Base-by-base conservation (phyloP, 2,113 vertebrate genomes). In the Brienomyrus brachyistius region DNA sequence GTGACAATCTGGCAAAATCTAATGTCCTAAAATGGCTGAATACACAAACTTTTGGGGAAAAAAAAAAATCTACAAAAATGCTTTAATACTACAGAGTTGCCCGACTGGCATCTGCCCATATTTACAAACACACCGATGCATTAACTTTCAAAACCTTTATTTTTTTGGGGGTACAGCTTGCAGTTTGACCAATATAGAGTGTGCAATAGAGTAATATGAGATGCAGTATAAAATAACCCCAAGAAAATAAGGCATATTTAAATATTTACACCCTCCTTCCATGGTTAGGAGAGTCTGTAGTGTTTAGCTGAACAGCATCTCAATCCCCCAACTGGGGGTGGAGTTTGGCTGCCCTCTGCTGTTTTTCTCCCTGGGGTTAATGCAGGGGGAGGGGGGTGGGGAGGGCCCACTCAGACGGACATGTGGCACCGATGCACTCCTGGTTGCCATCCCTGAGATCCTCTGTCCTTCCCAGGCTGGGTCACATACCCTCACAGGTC, bases 251-350 rank as follows among this genome's bases (percentile, higher is more conserved):
- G 70, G 91, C 66, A 91, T 90, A 91, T 93, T 91, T 92, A 17
- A 70, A 48, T 43, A 90, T 95, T 93, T 95, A 94, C 95, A 95
- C 95, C 94, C 94, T 95, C 87, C 94, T 94, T 4, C 45, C 3
- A 43, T 48, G 43, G n/a, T 84, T n/a, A n/a, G 82, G 11, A 84
- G 45, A 47, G 17, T 84, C 82, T 47, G 43, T 83, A 84, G 23
- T n/a, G 82, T 35, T 80, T 40, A 80, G 4, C 74, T 80, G 74
- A 80, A 19, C 4, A 31, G 19, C 19, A 35, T 82, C 77, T 21
- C 15, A 82, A 82, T 82, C 77, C 77, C 31, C 40, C 77, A 43
- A 15, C 45, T 82, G 5, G 43, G 40, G 77, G 77, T 8, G 43
- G 40, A 40, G 77, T 8, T 40, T 40, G 35, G 35, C 35, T 40